Base-by-base conservation (phyloP, 2,797 vertebrate genomes). In the Chaenodraco wilsoni region DNA sequence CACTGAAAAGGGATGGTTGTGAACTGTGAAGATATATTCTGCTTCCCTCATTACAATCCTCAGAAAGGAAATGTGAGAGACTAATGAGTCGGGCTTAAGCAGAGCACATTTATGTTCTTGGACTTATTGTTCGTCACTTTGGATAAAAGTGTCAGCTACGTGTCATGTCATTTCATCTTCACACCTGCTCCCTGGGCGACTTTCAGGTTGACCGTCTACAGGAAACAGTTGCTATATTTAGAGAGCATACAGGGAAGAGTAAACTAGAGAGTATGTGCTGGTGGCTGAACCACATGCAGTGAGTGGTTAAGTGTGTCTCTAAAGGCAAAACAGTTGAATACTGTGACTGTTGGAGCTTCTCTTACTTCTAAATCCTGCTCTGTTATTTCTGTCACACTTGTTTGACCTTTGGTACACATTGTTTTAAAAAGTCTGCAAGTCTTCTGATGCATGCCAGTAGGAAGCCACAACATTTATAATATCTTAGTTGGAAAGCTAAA, bases 101-200 rank as follows among this genome's bases (percentile, higher is more conserved):
- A 65, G 51, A 55, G 27, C 31, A 48, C 56, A 63, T 88, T 83
- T 84, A 74, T 84, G 90, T 88, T 89, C 84, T 37, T 37, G 33
- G 33, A 37, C 33, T 37, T 6, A 9, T 37, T 37, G 33, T 37
- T 7, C 8, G 33, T 37, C 33, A 9, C 33, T 37, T 37, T 37
- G 8, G 33, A 37, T 37, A 37, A 37, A 37, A 37, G 6, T 37
- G 33, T 37, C 33, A 37, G 33, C 33, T 37, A 37, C 33, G 37
- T 37, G 33, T 37, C 9, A 37, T 88, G 85, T 85, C 74, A 85
- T 90, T 88, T 89, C 84, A 90, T 84, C 87, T 79, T 81, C 82
- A 89, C 90, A 92, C 88, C 86, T 88, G 86, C 79, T 91, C 60
- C 79, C 81, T 79, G 54, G 70, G 70, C 9, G 41, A 40, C 76